Base-by-base conservation (phyloP, 2,797 vertebrate species). In the Amphiprion clarkii region DNA sequence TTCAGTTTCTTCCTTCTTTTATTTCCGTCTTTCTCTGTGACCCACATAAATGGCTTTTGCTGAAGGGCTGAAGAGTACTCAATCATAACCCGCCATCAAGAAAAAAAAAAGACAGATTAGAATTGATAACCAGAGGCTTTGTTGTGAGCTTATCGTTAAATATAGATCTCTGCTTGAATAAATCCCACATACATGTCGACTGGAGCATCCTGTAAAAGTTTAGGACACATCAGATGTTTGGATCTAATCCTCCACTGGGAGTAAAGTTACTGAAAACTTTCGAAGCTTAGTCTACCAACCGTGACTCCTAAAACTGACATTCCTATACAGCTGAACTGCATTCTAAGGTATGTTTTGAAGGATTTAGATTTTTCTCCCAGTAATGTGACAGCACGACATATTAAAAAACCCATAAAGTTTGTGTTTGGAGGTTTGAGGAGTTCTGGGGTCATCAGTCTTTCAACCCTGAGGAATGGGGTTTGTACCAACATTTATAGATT, bases 81-180 rank as follows among this genome's bases (percentile, higher is more conserved):
- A 60, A 66, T 72, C 44, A 55, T 61, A 74, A 57, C 40, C 17
- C 29, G n/a, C 25, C 46, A 71, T 40, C 33, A 39, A 62, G 60
- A 77, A 56, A 62, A 25, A 62, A 25, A 29, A 23, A 69, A 69
- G 57, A 16, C 21, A 81, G 72, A 85, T 79, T 71, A 62, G 27
- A 80, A 64, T 19, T 62, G 60, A 83, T 81, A 61, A 84, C 81
- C 49, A 40, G n/a, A 29, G 62, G 78, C 48, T 81, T 70, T 75
- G 66, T 69, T 48, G 4, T 65, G 55, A 84, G 57, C 59, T 74
- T 55, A 76, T 36, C 53, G 55, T 67, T 76, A 71, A 81, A 76
- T 65, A 57, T 59, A 54, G 44, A 82, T 75, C 66, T 21, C 2
- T 27, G 53, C 36, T 67, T 44, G 8, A 69, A 56, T 31, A 25